Percentiles rank a stretch among this genome's conserved stretches.
These are phyloP conservation scores for Harpagifer antarcticus DNA, from an alignment of 2,797 vertebrate genomes.

Conservation along the genomic window DNA sequence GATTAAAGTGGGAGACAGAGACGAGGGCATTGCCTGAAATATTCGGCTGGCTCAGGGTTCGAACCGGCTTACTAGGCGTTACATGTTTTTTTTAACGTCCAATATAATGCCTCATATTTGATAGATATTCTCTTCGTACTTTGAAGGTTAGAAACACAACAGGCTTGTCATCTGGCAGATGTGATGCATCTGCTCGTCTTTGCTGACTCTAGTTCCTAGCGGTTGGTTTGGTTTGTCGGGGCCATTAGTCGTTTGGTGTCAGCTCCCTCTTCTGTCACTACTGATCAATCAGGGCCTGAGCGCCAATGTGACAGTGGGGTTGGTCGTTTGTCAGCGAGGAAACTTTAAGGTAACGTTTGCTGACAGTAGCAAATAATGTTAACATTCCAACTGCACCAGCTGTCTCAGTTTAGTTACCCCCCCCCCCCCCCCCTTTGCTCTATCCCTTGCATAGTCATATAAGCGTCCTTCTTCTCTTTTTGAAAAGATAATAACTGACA, in stretches of 20 bases:
- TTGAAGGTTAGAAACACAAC: background rate
- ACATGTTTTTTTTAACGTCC: too few relatives aligned
- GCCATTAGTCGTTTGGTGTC: conserved; percentile 31
- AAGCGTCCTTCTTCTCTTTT: conserved; percentile 5
- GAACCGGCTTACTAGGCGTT: too few relatives aligned
- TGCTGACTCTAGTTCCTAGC: too few relatives aligned
- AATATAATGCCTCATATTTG: too few relatives aligned
- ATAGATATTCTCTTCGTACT: background rate
- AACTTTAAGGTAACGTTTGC: conserved; percentile 27
- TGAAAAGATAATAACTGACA: conserved; percentile 16
- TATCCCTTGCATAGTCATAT: background rate
- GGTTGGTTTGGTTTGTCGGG: background rate
- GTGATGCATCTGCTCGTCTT: background rate
- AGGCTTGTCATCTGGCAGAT: background rate
- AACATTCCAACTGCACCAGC: conserved; percentile 27
- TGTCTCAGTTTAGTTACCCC: conserved; percentile 16
- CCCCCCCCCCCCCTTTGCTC: background rate
- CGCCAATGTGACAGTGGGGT: conserved; percentile 14
- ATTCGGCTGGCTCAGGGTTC: too few relatives aligned
- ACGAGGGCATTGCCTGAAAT: too few relatives aligned
- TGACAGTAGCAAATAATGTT: conserved; percentile 33
- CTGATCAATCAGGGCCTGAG: conserved; percentile 35
- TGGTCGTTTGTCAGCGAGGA: conserved; percentile 29
- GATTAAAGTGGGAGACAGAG: too few relatives aligned
- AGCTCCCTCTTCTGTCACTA: conserved; percentile 31